These are phyloP conservation scores for Habrosyne pyritoides DNA, from an alignment of 2,888 invertebrate genomes.

Conservation along the genomic window DNA sequence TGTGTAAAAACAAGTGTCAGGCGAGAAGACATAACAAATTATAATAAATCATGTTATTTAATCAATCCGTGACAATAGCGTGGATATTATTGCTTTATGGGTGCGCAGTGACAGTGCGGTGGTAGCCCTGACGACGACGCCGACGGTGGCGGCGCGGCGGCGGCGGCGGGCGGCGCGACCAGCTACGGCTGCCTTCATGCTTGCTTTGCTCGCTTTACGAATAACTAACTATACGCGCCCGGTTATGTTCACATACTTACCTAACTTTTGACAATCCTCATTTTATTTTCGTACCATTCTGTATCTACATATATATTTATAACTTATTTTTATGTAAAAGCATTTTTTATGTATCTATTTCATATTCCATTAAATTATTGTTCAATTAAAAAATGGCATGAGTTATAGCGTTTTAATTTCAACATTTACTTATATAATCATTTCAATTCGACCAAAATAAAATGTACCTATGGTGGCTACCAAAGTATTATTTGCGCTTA, in stretches of 20 bases:
- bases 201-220: slow-evolving; percentile 42
- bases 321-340: neutral
- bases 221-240: slow-evolving; percentile 22
- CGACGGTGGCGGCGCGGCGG: slow-evolving; percentile 10
- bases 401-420: too few relatives aligned
- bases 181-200: slow-evolving; percentile 38
- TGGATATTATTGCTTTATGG: slow-evolving; percentile 5
- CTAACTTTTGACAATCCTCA: slow-evolving; percentile 8
- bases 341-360: too few relatives aligned
- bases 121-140: slow-evolving; percentile 22
- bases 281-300: slow-evolving; percentile 2
- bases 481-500: too few relatives aligned
- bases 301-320: neutral
- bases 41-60: too few relatives aligned
- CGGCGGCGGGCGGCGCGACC: slow-evolving; percentile 17
- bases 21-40: too few relatives aligned
- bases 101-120: slow-evolving; percentile 11
- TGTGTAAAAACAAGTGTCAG: too few relatives aligned
- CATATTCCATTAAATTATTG: too few relatives aligned
- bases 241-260: slow-evolving; percentile 6
- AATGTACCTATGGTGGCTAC: too few relatives aligned
- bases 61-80: too few relatives aligned
- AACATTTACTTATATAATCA: too few relatives aligned
- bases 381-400: too few relatives aligned
- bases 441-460: too few relatives aligned